Evolutionary conservation across 2,888 invertebrate genomes (phyloP), one percentile per base, ranked within the genome.

Genomic region (Phyllotreta striolata): DNA sequence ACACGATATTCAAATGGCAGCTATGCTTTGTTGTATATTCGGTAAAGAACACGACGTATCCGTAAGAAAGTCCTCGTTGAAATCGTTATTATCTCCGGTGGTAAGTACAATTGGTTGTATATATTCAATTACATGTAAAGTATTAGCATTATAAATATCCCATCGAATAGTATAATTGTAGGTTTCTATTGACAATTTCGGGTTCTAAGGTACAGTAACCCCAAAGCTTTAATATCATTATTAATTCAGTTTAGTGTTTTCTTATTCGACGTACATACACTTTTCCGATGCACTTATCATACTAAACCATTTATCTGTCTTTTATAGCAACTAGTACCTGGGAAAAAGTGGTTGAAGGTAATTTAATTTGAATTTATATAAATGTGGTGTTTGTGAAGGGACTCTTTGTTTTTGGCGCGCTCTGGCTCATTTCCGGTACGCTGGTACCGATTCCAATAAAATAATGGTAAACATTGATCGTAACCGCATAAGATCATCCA

Each of bases 1-100:
- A 57, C 88, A 89, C 5, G 96, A 97, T 80, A 85, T 96, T 10
- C 98, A 98, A 83, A 97, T 94, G 81, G 93, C 96, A 3, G 96
- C 96, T 1, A 94, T 97, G 91, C 79, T 97, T 62, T 91, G 93
- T 67, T 96, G 96, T 78, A 89, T 92, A 1, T 95, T 96, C 81
- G 91, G 92, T 64, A 86, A 88, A 62, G 78, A 78, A 43, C 74
- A 78, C 54, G 76, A 77, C 35, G 65, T 71, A 49, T 52, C 67
- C 56, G 43, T 67, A 37, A 68, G 73, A 65, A 72, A 76, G 66
- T 69, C 75, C 34, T 75, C 75, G 5, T 57, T 73, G 41, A 77
- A 74, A 62, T 71, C 71, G 4, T 59, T 77, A 8, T 65, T 75
- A 34, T 71, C 73, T 10, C 70, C 76, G 44, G 72, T 71, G 61